Evolutionary conservation across 2,888 invertebrate species (phyloP).

Genomic region (Bhutanitis thaidina): DNA sequence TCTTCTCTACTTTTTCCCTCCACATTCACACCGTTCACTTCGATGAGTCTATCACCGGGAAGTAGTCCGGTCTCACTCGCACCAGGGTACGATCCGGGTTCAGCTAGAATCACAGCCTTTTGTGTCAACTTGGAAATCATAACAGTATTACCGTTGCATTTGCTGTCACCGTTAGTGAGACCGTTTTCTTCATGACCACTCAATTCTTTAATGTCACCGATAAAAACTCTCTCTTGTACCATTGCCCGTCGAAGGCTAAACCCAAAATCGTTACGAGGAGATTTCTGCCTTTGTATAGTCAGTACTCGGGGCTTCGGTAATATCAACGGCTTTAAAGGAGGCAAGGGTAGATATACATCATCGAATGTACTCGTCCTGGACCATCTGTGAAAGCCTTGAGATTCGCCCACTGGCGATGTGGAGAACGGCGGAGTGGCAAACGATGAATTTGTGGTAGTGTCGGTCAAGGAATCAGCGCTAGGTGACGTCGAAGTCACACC

Average conservation of each 20-base stretch:
- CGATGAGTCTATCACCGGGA: constrained; percentile 96
- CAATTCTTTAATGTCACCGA: constrained; percentile 51
- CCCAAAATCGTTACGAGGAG: constrained; percentile 94
- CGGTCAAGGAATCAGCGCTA: constrained; percentile 90
- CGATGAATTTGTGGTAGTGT: constrained; percentile 90
- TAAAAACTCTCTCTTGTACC: constrained; percentile 84
- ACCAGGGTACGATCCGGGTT: constrained; percentile 89
- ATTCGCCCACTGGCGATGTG: constrained; percentile 90
- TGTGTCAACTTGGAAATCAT: constrained; percentile 74
- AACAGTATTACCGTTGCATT: constrained; percentile 52
- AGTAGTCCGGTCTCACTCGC: constrained; percentile 91
- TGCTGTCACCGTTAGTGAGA: constrained; percentile 58
- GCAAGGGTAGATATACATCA: constrained; percentile 86
- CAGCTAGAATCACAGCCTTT: constrained; percentile 92
- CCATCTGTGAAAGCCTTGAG: constrained; percentile 90
- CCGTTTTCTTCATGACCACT: constrained; percentile 58
- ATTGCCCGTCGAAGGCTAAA: constrained; percentile 94
- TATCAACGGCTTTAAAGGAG: constrained; percentile 83
- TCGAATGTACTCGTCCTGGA: constrained; percentile 88
- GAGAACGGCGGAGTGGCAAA: constrained; percentile 94
- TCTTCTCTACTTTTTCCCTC: constrained; percentile 93
- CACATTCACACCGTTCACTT: constrained; percentile 93
- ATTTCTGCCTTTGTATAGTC: constrained; percentile 88
- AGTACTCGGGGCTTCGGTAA: constrained; percentile 87
- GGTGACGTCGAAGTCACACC: constrained; percentile 90